Evolutionary conservation across 2,113 vertebrate genomes (phyloP), one percentile per base, ranked within the genome.

Genomic region (Podarcis muralis): DNA sequence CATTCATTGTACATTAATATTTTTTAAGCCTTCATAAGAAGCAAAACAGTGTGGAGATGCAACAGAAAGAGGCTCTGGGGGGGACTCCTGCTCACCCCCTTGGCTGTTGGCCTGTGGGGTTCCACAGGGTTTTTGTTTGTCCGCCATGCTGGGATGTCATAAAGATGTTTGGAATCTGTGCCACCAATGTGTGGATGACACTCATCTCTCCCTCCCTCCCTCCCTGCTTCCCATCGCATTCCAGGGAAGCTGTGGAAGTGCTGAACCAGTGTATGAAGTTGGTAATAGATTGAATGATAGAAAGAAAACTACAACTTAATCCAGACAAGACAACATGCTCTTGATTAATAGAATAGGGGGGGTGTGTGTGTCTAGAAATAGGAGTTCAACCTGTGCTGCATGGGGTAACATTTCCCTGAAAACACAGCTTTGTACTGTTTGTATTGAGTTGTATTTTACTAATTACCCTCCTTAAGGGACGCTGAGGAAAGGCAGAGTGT

Each of bases 21-120:
- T 48, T 88, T 72, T n/a, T 85, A 78, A 43, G 1, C 18, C n/a
- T 85, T 91, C 81, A 86, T 86, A 77, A 81, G 30, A 87, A 89
- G 0, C 3, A 86, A 74, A 75, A 81, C 59, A 62, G 62, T 5
- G 13, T 12, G 12, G 37, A 62, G 83, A 87, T 53, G 81, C 16
- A 30, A 20, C n/a, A 32, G 83, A 88, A 62, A 62, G 16, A 4
- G 59, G 59, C 48, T 53, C 11, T 1, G 59, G 13, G 13, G 59
- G 59, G 59, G 59, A 62, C 16, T 18, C 59, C 59, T 62, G 59
- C 16, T 62, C 59, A 62, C 5, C 59, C 59, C 59, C 18, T 62
- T 62, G 59, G 18, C 18, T 62, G 59, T 18, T 62, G 59, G 18
- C 59, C 59, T 62, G 59, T 62, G 59, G 59, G 59, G 59, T 16